Conservation (phyloP, 2,888 invertebrate genomes). For the Zaprionus obscuricornis region DNA sequence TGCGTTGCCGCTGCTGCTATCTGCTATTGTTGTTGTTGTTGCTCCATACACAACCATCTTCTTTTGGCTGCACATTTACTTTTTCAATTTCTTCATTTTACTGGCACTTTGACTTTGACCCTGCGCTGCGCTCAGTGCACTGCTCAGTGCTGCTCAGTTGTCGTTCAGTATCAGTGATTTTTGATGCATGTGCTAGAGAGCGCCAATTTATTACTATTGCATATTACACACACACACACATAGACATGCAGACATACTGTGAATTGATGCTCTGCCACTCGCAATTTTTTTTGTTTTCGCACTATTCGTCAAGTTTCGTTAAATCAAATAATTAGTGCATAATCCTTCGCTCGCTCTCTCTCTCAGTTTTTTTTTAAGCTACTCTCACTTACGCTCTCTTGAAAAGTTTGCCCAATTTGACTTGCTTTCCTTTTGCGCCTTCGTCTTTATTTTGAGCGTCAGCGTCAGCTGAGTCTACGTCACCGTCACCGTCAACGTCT, state of each 20-base stretch:
- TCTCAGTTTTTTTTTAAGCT: too few relatives aligned
- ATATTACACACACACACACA: too few relatives aligned
- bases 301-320: too few relatives aligned
- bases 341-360: neutral
- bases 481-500: conserved; percentile 1
- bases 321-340: too few relatives aligned
- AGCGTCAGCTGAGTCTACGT: conserved; percentile 4
- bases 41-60: neutral
- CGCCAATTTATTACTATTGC: conserved; percentile 17
- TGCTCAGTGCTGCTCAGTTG: too few relatives aligned
- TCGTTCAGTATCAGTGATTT: conserved; percentile 6
- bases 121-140: conserved; percentile 1
- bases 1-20: conserved; percentile 15
- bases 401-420: conserved; percentile 35
- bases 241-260: too few relatives aligned
- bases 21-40: conserved; percentile 30
- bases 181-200: conserved; percentile 23
- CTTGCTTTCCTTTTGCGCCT: conserved; percentile 34
- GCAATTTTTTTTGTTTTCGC: too few relatives aligned
- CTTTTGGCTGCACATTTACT: conserved; percentile 20
- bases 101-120: conserved; percentile 3
- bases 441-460: conserved; percentile 1
- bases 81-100: conserved; percentile 49
- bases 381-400: conserved; percentile 26
- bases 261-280: too few relatives aligned